Conservation (phyloP, 2,888 invertebrate genomes). For the Aricia artaxerxes region DNA sequence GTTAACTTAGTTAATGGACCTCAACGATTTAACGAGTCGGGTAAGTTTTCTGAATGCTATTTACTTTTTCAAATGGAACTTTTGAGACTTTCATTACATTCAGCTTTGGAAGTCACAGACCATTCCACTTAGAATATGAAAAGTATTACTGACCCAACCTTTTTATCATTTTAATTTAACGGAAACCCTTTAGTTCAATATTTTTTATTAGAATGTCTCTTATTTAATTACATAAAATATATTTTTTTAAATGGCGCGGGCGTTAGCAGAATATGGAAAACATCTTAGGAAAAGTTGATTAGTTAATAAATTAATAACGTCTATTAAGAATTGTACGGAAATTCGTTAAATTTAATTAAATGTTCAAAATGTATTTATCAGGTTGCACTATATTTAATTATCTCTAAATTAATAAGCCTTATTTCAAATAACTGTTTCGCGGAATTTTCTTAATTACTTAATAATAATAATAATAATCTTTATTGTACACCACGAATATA, state of each 20-base stretch:
- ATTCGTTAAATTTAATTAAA: neutral
- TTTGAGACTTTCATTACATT: neutral
- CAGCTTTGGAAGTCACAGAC: neutral
- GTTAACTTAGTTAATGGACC: neutral
- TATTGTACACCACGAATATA: too few species aligned
- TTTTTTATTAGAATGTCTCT: neutral
- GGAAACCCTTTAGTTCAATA: neutral
- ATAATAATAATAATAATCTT: too few species aligned
- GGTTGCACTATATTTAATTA: neutral
- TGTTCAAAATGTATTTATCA: neutral
- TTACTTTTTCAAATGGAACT: neutral
- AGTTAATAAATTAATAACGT: neutral
- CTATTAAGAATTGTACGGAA: neutral
- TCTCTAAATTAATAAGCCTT: neutral
- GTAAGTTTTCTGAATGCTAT: slow-evolving; percentile 5
- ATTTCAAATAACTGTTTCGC: neutral
- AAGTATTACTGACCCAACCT: neutral
- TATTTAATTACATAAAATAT: neutral
- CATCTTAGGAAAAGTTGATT: neutral
- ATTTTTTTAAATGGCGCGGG: neutral
- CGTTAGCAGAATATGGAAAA: neutral
- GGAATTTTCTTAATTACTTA: neutral
- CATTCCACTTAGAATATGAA: neutral
- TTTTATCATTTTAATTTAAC: neutral
- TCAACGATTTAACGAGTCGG: neutral